These are phyloP conservation scores for Bombus huntii DNA, from an alignment of 1,140 invertebrate species.

Conservation along the genomic window DNA sequence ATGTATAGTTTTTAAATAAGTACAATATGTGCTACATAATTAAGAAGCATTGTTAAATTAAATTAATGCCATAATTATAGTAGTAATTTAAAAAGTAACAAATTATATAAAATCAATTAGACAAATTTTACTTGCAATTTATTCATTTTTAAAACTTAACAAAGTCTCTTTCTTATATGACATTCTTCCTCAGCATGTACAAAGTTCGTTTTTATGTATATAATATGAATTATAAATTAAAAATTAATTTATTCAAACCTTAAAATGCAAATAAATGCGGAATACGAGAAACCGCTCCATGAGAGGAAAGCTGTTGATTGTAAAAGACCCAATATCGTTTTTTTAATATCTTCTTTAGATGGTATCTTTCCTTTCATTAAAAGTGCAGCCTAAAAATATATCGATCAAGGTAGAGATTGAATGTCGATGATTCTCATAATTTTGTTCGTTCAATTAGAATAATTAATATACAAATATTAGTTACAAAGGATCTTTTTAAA, in stretches of 20 bases:
- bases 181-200: too few relatives aligned
- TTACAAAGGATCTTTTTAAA: not conserved
- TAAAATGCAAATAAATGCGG: constrained; percentile 87
- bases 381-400: constrained; percentile 85
- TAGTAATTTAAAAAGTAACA: not conserved
- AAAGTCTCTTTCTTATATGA: not conserved
- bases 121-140: not conserved
- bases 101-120: not conserved
- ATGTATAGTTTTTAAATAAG: constrained; percentile 54
- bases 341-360: constrained; percentile 85
- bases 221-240: not conserved
- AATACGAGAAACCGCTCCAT: constrained; percentile 88
- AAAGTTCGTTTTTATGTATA: not conserved
- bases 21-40: not conserved
- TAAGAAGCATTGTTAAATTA: not conserved
- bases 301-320: constrained; percentile 90
- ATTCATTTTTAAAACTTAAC: not conserved
- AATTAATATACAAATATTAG: not conserved
- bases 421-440: not conserved
- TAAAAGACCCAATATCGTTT: constrained; percentile 86
- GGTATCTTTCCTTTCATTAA: constrained; percentile 87
- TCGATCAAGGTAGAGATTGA: not conserved
- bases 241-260: constrained; percentile 80
- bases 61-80: constrained; percentile 6
- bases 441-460: not conserved